Evolutionary conservation across 2,888 invertebrate genomes (phyloP).

Genomic region (Callyntrura guangdongensis): DNA sequence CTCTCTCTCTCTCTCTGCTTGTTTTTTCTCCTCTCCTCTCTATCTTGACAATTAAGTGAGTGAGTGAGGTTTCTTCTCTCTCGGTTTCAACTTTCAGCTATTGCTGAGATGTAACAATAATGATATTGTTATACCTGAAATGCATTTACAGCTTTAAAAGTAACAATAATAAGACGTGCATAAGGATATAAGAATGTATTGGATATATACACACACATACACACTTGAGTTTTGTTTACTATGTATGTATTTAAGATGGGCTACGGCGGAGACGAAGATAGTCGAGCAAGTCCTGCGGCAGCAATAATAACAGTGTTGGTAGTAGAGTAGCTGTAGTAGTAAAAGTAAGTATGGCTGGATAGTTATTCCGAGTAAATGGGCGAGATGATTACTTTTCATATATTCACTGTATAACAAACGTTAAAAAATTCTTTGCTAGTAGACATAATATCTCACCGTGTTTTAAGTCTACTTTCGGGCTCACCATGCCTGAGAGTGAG

Average conservation of each 20-base stretch:
- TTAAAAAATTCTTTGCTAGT: background rate
- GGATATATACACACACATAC: background rate
- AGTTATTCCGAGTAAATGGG: slow-evolving; percentile 46
- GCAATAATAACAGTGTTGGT: slow-evolving; percentile 77
- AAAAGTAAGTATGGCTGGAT: slow-evolving; percentile 57
- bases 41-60: slow-evolving; percentile 76
- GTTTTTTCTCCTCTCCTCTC: slow-evolving; percentile 64
- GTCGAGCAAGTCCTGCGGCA: slow-evolving; percentile 41
- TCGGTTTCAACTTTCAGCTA: slow-evolving; percentile 45
- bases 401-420: background rate
- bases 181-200: slow-evolving; percentile 29
- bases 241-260: background rate
- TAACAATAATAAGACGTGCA: background rate
- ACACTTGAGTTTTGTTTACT: background rate
- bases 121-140: slow-evolving; percentile 64
- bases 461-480: slow-evolving; percentile 48
- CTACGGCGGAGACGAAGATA: slow-evolving; percentile 14
- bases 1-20: slow-evolving; percentile 36
- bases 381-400: slow-evolving; percentile 12
- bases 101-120: slow-evolving; percentile 52
- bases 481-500: slow-evolving; percentile 21
- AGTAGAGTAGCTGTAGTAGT: slow-evolving; percentile 61
- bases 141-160: slow-evolving; percentile 57
- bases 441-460: slow-evolving; percentile 25
- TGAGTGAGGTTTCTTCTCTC: slow-evolving; percentile 79